These are phyloP conservation scores for Pseudomyrmex cubaensis DNA, from an alignment of 1,140 invertebrate genomes.

Conservation along the genomic window DNA sequence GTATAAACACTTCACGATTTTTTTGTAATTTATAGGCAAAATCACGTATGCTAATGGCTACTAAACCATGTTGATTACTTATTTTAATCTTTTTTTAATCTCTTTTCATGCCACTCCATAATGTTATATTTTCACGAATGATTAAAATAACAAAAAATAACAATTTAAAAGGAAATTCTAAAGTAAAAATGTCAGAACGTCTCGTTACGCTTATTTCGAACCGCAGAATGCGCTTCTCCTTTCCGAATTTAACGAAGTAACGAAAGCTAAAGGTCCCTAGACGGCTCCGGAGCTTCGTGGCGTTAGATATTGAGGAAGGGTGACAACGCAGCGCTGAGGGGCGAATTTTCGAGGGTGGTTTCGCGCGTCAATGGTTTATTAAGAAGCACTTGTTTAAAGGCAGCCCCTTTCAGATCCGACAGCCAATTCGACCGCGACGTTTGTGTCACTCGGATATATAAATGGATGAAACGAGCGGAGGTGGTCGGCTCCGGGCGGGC, in stretches of 20 bases:
- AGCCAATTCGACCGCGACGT: constrained; percentile 81
- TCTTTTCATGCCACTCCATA: neutral
- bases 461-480: constrained; percentile 77
- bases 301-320: constrained; percentile 66
- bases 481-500: constrained; percentile 12
- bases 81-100: neutral
- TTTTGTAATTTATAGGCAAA: neutral
- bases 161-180: constrained; percentile 9
- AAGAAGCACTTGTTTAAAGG: constrained; percentile 86
- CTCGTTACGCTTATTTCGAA: constrained; percentile 51
- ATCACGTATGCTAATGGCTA: neutral
- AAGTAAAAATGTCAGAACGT: constrained; percentile 57
- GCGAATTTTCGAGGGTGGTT: constrained; percentile 75
- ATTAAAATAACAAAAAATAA: neutral
- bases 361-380: constrained; percentile 84
- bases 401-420: constrained; percentile 80
- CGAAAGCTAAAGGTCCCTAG: constrained; percentile 67
- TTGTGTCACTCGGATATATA: constrained; percentile 78
- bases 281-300: constrained; percentile 24
- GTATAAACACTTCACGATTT: neutral
- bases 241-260: constrained; percentile 75
- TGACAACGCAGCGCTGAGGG: constrained; percentile 61
- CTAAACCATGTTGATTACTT: neutral
- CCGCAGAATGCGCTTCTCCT: constrained; percentile 58
- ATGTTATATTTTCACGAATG: neutral